These are phyloP conservation scores for Mycteria americana DNA, from an alignment of 2,797 vertebrate species.

Conservation along the genomic window DNA sequence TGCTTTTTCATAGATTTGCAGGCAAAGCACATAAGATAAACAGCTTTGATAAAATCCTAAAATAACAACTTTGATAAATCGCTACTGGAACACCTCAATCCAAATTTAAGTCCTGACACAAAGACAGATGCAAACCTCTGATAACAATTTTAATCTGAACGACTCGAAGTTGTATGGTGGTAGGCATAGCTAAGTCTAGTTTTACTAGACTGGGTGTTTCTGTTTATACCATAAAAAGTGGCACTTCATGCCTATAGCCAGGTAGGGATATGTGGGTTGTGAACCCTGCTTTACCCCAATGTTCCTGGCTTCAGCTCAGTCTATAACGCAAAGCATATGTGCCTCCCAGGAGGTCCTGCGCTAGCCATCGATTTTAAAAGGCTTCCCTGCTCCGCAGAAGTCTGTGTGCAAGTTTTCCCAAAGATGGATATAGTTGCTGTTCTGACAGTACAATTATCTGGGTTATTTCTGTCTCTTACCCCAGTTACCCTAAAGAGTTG, in stretches of 20 bases:
- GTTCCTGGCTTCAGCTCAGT: not conserved
- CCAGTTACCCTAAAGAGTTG: not conserved
- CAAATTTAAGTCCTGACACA: not conserved
- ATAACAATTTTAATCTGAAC: not conserved
- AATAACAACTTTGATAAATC: not conserved
- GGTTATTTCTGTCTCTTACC: constrained; percentile 31
- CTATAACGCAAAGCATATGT: constrained; percentile 6
- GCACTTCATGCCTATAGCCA: not conserved
- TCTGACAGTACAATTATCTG: not conserved
- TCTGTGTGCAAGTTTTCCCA: constrained; percentile 6
- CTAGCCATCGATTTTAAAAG: not conserved
- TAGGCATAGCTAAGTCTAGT: not conserved
- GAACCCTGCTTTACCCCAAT: not conserved
- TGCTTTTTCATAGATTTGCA: not conserved
- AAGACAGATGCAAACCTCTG: not conserved
- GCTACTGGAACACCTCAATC: not conserved
- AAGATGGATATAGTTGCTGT: constrained; percentile 29
- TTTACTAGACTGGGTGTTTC: not conserved
- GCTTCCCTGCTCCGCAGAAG: not conserved
- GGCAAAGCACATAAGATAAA: not conserved
- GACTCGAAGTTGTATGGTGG: not conserved
- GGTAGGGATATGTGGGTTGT: not conserved
- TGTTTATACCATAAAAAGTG: not conserved
- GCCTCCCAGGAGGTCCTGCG: not conserved
- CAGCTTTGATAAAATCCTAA: not conserved